A percentile compares a stretch with the other conserved stretches of the same genome.
These are phyloP conservation scores for Asobara japonica DNA, from an alignment of 1,140 invertebrate genomes.

Conservation along the genomic window DNA sequence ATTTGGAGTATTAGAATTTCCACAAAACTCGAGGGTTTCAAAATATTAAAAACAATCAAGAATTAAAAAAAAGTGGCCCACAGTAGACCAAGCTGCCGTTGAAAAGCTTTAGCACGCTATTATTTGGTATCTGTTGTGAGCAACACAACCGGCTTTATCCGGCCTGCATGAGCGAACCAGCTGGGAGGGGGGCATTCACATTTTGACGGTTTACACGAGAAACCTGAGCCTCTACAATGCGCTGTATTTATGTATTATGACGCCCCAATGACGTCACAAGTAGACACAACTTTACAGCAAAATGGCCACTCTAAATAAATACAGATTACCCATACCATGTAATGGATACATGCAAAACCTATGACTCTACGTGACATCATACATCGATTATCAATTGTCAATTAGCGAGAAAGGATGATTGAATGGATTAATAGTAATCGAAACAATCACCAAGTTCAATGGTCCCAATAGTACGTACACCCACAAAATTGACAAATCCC, in stretches of 20 bases:
- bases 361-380: not conserved
- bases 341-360: not conserved
- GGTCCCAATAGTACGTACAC: too few species aligned
- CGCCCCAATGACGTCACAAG: not conserved
- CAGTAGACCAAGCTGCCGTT: not conserved
- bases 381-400: not conserved
- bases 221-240: not conserved
- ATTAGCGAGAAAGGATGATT: too few species aligned
- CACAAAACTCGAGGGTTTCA: too few species aligned
- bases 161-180: not conserved
- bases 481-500: too few species aligned
- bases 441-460: too few species aligned
- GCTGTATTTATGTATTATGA: not conserved
- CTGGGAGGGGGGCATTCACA: not conserved
- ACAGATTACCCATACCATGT: not conserved
- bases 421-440: too few species aligned
- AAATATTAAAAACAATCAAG: too few species aligned
- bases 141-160: not conserved
- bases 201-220: not conserved
- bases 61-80: not conserved
- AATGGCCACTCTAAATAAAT: not conserved
- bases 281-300: not conserved
- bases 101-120: constrained; percentile 1
- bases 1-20: too few species aligned
- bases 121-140: too few species aligned